These are phyloP conservation scores for Clepsis dumicolana DNA, from an alignment of 2,888 invertebrate genomes.

Conservation along the genomic window DNA sequence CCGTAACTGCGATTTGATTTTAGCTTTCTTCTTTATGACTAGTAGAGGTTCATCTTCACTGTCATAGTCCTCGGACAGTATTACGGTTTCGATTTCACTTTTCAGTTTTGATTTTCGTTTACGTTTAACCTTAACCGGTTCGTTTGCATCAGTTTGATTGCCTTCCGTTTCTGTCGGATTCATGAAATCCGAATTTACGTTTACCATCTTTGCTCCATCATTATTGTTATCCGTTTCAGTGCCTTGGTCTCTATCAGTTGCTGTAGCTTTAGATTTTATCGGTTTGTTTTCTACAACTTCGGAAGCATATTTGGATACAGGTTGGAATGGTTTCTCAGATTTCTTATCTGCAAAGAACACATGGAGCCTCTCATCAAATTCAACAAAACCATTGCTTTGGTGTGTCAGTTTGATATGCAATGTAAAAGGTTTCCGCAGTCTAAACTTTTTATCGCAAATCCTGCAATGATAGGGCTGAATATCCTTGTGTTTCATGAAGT, in stretches of 20 bases:
- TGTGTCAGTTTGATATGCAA: slow-evolving; percentile 75
- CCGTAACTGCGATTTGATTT: slow-evolving; percentile 32
- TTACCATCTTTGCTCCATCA: slow-evolving; percentile 17
- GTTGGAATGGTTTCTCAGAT: slow-evolving; percentile 61
- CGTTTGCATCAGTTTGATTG: slow-evolving; percentile 51
- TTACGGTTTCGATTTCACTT: slow-evolving; percentile 27
- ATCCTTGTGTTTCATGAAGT: slow-evolving; percentile 63
- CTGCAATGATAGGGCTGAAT: slow-evolving; percentile 70
- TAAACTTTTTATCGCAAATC: slow-evolving; percentile 68
- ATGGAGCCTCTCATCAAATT: slow-evolving; percentile 73
- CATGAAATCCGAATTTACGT: slow-evolving; percentile 47
- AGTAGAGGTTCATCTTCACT: slow-evolving; percentile 66
- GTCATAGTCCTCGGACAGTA: slow-evolving; percentile 58
- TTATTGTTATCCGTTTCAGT: not conserved
- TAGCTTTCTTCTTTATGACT: slow-evolving; percentile 48
- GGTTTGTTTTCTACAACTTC: slow-evolving; percentile 9
- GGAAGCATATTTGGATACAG: slow-evolving; percentile 46
- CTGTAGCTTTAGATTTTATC: not conserved
- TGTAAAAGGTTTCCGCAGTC: slow-evolving; percentile 67
- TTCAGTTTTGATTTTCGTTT: slow-evolving; percentile 45
- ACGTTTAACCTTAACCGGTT: slow-evolving; percentile 42
- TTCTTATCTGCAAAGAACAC: slow-evolving; percentile 72
- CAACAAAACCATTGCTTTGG: slow-evolving; percentile 68
- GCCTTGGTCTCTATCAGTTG: slow-evolving; percentile 13
- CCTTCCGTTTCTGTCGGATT: slow-evolving; percentile 56